Percentiles rank a stretch among this genome's conserved stretches.
These are phyloP conservation scores for Cylloceria caligata DNA, from an alignment of 2,888 invertebrate genomes.

Conservation along the genomic window DNA sequence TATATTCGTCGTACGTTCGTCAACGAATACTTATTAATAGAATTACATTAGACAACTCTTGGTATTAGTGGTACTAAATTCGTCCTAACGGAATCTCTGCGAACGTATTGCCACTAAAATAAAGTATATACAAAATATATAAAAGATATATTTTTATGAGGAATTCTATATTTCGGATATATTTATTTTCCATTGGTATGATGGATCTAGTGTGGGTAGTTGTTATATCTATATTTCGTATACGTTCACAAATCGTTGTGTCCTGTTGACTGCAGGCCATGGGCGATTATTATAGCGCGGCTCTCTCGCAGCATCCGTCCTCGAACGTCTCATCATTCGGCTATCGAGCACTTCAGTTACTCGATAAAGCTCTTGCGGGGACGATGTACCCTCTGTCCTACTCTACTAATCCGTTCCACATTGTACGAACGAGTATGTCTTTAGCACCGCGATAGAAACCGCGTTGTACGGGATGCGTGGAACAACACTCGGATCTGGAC, in stretches of 20 bases:
- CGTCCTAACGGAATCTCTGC: not conserved
- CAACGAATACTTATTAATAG: not conserved
- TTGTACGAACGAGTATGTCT: conserved; percentile 20
- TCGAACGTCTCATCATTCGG: not conserved
- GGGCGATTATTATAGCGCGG: conserved; percentile 34
- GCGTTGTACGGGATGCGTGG: conserved; percentile 32
- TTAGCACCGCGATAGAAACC: conserved; percentile 27
- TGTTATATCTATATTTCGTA: no score
- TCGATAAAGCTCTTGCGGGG: conserved; percentile 50
- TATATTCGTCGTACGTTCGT: not conserved
- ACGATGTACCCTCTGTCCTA: conserved; percentile 45
- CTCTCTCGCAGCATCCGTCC: conserved; percentile 43
- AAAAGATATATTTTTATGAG: no score
- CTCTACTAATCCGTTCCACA: not conserved
- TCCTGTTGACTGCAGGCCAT: not conserved
- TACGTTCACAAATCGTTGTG: not conserved
- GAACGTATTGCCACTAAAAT: no score
- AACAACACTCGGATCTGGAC: conserved; percentile 19
- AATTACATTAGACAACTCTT: not conserved
- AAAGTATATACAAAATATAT: no score
- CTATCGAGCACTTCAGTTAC: conserved; percentile 33
- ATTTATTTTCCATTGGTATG: no score
- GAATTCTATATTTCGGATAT: no score
- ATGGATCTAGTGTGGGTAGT: no score
- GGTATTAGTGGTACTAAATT: not conserved